Base-by-base conservation (phyloP, 2,113 vertebrate genomes). In the Plectropomus leopardus region DNA sequence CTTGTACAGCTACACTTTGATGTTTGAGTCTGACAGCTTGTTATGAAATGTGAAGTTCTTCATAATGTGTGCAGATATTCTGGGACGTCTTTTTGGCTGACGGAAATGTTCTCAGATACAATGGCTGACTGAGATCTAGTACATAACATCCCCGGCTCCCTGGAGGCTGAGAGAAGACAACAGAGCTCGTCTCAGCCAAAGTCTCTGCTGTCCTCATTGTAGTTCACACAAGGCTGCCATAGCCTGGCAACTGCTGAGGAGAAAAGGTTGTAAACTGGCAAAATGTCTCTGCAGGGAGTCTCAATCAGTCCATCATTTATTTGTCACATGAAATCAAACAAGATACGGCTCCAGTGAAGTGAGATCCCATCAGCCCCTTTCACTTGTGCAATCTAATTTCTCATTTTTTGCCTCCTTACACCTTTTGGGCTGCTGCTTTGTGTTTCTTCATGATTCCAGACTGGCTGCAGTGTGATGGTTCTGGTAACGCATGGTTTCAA, bases 71-170 rank as follows among this genome's bases (percentile, higher is more conserved):
- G 34, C 19, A 59, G 30, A 50, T 47, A 51, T 59, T 59, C 28
- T 21, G 28, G 64, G 19, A 51, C 3, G 23, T 61, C 44, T 24
- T 69, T 61, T 61, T 53, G 65, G 19, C 24, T 60, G 45, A 53
- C 28, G 50, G 44, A 60, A 72, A 60, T 40, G 26, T 14, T 48
- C 45, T 36, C 70, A 50, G 55, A 30, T 36, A 6, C 55, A 50
- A 50, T 26, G 19, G 44, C 44, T 34, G 28, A 50, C 47, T 78
- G 26, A 47, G 36, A 55, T 57, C 40, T 34, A 19, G 26, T 44
- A 32, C 34, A 54, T 14, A 61, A 47, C 76, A 34, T 47, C 16
- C 15, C 11, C 2, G 2, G 2, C 26, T 71, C 66, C 48, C 36
- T 54, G 48, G 36, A 53, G 66, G 34, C 36, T 3, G 13, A 44